Conservation (phyloP, 2,888 invertebrate species). For the Pyrrhosoma nymphula region DNA sequence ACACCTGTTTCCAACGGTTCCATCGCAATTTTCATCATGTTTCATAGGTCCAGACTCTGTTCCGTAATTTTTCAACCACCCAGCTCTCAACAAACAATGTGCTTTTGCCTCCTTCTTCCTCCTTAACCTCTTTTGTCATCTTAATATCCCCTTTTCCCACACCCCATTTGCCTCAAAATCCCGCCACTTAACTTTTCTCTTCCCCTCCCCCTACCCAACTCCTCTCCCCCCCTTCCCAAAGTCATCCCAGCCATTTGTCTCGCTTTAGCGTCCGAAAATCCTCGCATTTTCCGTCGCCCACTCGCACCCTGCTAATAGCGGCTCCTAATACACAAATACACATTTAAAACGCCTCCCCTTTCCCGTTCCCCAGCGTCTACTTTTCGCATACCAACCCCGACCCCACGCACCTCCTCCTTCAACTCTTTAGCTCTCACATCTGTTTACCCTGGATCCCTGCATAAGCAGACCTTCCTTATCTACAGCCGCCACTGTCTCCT, state of each 20-base stretch:
- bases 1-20: too few relatives aligned
- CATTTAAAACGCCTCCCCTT: background rate
- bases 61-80: background rate
- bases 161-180: background rate
- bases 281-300: background rate
- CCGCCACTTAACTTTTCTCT: background rate
- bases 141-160: background rate
- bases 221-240: background rate
- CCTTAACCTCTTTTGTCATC: background rate
- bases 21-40: too few relatives aligned
- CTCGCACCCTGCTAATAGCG: background rate
- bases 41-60: too few relatives aligned
- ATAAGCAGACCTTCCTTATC: constrained; percentile 12
- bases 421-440: background rate
- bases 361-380: background rate
- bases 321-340: background rate
- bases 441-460: background rate
- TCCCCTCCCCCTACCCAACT: background rate
- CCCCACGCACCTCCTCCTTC: background rate
- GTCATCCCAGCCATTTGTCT: background rate
- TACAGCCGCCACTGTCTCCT: constrained; percentile 4
- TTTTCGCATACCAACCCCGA: too few relatives aligned
- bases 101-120: background rate
- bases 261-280: background rate
- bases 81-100: background rate